These are phyloP conservation scores for Helicoverpa assulta DNA, from an alignment of 2,888 invertebrate species.

Conservation along the genomic window DNA sequence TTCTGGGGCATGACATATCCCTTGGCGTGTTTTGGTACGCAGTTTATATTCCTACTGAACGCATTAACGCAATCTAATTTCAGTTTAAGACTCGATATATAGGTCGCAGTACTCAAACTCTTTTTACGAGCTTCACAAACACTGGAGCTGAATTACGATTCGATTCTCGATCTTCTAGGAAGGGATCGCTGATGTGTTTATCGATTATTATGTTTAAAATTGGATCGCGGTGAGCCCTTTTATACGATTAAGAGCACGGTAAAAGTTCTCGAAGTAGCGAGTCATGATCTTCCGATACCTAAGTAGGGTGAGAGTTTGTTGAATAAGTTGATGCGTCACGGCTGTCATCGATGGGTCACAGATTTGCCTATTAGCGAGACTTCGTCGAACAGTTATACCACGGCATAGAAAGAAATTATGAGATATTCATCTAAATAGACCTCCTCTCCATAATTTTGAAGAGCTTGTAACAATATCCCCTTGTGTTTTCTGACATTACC, in stretches of 20 bases:
- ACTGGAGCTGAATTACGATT: constrained; percentile 27
- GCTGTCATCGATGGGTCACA: constrained; percentile 33
- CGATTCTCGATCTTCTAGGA: constrained; percentile 32
- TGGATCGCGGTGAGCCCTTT: constrained; percentile 38
- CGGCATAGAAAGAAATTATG: constrained; percentile 4
- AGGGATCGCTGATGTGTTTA: constrained; percentile 39
- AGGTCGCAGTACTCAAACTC: constrained; percentile 72
- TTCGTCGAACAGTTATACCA: background rate
- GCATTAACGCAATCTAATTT: constrained; percentile 82
- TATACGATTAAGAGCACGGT: constrained; percentile 28
- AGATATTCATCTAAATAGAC: background rate
- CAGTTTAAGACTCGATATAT: constrained; percentile 79
- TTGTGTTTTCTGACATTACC: constrained; percentile 25
- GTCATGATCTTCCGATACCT: constrained; percentile 48
- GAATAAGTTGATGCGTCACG: constrained; percentile 34
- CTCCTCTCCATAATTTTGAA: background rate
- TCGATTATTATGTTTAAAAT: constrained; percentile 45
- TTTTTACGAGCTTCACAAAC: constrained; percentile 58
- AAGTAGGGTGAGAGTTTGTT: constrained; percentile 47
- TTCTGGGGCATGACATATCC: constrained; percentile 86
- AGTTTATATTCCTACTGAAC: constrained; percentile 72
- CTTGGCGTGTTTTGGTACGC: constrained; percentile 78
- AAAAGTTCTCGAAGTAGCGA: constrained; percentile 33
- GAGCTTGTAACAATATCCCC: background rate
- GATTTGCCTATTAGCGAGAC: constrained; percentile 33